Base-by-base conservation (phyloP, 1,140 invertebrate genomes). In the Portunus trituberculatus region DNA sequence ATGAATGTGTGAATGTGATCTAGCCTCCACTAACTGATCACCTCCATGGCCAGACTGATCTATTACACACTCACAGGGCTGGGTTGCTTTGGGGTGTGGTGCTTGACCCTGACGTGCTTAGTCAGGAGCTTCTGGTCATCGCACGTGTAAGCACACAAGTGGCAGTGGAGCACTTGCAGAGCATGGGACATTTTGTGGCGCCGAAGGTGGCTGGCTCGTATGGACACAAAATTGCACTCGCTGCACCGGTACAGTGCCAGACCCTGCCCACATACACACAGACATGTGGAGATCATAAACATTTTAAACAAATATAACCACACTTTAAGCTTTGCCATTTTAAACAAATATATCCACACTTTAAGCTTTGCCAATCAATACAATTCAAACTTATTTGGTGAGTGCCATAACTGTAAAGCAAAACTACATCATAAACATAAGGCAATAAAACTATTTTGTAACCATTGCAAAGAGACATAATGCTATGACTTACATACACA, bases 161-260 rank as follows among this genome's bases (percentile, higher is more conserved):
- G 91, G 52, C 95, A 95, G 48, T 89, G 59, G 6, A 95, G 88
- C 39, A 93, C 92, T 46, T 93, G 92, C 46, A 82, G 86, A 39
- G 95, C 95, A 32, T 95, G 95, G 14, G 91, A 93, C 95, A 95
- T 95, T 39, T 93, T 95, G 92, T 95, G 95, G 20, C 95, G 91
- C 14, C 95, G 92, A 0, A 95, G 87, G 59, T 95, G 95, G 48
- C 95, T 95, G 31, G 92, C 91, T 25, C 95, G 95, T 31, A 95
- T 95, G 59, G 95, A 95, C 67, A 95, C 95, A 93, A 95, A 95
- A 59, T 16, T 93, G 82, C 95, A 95, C 28, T 95, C 95, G 45
- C 52, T 90, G 32, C 95, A 95, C 14, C 88, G 84, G 82, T 93
- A 95, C 87, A 95, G 46, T 52, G 95, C 92, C 84, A 91, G 52